Conservation (phyloP, 2,797 vertebrate species). For the Anabacerthia variegaticeps region DNA sequence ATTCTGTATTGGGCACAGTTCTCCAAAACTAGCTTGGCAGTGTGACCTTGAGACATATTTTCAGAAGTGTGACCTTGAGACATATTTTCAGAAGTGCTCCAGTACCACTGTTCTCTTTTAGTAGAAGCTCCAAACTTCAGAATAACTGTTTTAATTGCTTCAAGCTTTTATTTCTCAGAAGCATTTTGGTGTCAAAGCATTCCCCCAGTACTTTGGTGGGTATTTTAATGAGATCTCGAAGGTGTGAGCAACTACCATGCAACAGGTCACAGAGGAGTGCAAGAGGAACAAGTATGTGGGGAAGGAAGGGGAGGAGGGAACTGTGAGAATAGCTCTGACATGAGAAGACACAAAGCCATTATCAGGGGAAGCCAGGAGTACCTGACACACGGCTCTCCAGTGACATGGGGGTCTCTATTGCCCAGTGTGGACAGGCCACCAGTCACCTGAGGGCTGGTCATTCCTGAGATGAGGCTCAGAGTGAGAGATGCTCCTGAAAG, state of each 20-base stretch:
- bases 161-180: not conserved
- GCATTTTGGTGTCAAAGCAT: not conserved
- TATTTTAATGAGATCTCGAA: not conserved
- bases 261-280: not conserved
- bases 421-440: not conserved
- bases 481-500: not conserved
- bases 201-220: not conserved
- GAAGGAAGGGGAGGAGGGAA: not conserved
- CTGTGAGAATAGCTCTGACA: not conserved
- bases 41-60: not conserved
- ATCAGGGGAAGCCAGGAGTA: not conserved
- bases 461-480: not conserved
- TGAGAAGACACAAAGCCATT: not conserved
- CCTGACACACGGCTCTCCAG: rapidly evolving
- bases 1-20: not conserved
- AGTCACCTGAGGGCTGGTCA: not conserved
- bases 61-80: not conserved
- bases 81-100: not conserved
- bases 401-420: rapidly evolving
- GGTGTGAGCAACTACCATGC: not conserved
- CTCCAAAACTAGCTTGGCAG: not conserved
- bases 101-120: not conserved
- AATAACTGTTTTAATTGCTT: not conserved
- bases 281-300: not conserved
- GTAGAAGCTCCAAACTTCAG: not conserved